These are phyloP conservation scores for Calcarius lapponicus DNA, from an alignment of 2,797 vertebrate genomes.

Conservation along the genomic window DNA sequence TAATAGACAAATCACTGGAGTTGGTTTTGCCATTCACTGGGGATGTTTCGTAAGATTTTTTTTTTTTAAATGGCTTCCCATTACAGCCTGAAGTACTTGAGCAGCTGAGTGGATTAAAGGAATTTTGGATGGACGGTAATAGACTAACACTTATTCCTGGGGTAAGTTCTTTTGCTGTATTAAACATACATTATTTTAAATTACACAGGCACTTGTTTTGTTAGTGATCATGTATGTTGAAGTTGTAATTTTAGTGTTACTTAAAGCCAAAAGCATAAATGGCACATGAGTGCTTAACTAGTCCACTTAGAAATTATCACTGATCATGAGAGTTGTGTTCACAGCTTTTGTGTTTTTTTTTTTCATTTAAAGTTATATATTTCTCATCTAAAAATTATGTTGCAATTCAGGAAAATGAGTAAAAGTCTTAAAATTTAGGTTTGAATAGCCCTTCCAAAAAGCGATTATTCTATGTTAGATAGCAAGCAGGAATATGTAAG, in stretches of 20 bases:
- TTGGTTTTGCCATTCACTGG: neutral
- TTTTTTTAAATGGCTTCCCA: neutral
- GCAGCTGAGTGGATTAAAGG: conserved; percentile 92
- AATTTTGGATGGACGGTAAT: conserved; percentile 98
- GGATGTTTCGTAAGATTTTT: neutral
- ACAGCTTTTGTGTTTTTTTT: neutral
- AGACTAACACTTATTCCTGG: conserved; percentile 93
- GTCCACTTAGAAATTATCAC: neutral
- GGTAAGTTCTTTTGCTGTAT: conserved; percentile 78
- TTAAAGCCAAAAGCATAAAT: neutral
- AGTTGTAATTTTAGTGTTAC: neutral
- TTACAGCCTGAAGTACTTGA: conserved; percentile 97
- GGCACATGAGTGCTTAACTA: neutral
- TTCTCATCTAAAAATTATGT: neutral
- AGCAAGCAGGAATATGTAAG: neutral
- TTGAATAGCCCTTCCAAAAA: neutral
- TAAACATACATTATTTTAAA: neutral
- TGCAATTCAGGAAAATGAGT: neutral
- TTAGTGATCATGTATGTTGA: neutral
- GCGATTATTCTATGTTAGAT: neutral
- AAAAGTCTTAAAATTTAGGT: neutral
- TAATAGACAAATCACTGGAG: neutral
- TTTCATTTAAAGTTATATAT: neutral
- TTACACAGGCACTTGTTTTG: neutral
- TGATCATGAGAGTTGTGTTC: neutral